Base-by-base conservation (phyloP, 2,113 vertebrate species). In the Castor canadensis region DNA sequence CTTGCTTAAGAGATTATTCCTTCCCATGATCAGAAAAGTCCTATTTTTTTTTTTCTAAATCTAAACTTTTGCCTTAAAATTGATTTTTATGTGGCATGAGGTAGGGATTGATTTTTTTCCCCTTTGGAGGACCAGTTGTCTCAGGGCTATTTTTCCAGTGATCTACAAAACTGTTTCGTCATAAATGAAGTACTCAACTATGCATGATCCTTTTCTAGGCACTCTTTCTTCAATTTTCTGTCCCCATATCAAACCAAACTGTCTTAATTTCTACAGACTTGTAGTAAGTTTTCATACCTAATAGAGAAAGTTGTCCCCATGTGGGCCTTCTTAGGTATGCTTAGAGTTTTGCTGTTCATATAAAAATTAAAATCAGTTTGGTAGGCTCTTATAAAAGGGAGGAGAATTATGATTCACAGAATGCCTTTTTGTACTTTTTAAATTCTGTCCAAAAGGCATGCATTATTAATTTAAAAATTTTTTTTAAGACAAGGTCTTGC, bases 401-500 rank as follows among this genome's bases (percentile, higher is more conserved):
- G 49, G 12, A 80, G 17, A 58, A n/a, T 83, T 80, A 60, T 32
- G 56, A 58, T 81, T 60, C n/a, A 62, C 58, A 52, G 28, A 95
- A 90, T 89, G 9, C 10, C 28, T 76, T 95, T 93, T 66, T 54
- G 35, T 54, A 80, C 15, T 13, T 71, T 91, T 58, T 26, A 92
- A 71, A 73, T 93, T 97, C 81, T 80, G 40, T 77, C 35, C 72
- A n/a, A 20, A 96, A 93, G 47, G 22, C 45, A 73, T 64, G 10
- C 13, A 95, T 30, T 71, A 76, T 54, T 88, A 58, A 82, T 67
- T 26, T 69, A 84, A 92, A 54, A 35, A 40, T 15, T 43, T 40
- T 54, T 72, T 28, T 75, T 54, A n/a, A 71, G 26, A 30, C 49
- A 67, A 26, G 9, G 52, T 54, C 45, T 85, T 38, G 17, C 28